Base-by-base conservation (phyloP, 2,113 vertebrate species). In the Herpailurus yagouaroundi region DNA sequence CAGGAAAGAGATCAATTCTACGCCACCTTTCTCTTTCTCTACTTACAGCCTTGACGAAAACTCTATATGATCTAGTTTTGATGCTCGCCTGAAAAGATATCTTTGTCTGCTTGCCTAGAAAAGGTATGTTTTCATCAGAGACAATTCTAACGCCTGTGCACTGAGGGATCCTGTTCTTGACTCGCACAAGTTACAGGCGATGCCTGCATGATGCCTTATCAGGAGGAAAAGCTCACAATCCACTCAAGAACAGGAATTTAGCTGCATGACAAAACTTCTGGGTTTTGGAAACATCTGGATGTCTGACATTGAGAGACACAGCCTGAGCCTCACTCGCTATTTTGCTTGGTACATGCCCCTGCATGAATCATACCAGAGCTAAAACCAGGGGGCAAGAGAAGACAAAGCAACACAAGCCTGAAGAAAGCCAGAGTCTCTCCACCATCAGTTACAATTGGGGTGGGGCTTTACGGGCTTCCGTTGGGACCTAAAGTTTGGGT, bases 281-380 rank as follows among this genome's bases (percentile, higher is more conserved):
- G n/a, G 29, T 83, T 96, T 77, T 12, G 63, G 87, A 89, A 96
- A 97, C 87, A 97, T 97, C 73, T 97, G 94, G 79, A 93, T 60
- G 45, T 41, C 83, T 96, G 87, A 95, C 83, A 55, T 9, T 23
- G 85, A 96, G 45, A 94, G 73, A 97, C 50, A 77, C 29, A 38
- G 48, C 50, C 74, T 84, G 69, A 92, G 41, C 90, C 83, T 96
- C 87, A 90, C 41, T 79, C 57, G 68, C 48, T 96, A 12, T 90
- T 97, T 97, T 97, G 89, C 64, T 96, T 95, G 96, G 82, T 91
- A 19, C 6, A 23, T 38, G 60, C 60, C 80, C 50, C 45, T 14
- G 33, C 36, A 13, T 96, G 90, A 97, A 83, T 97, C 96, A 79
- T 27, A 41, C 87, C 52, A 77, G 66, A 93, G 73, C 96, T 83